Conservation (phyloP, 2,888 invertebrate species). For the Clunio marinus region DNA sequence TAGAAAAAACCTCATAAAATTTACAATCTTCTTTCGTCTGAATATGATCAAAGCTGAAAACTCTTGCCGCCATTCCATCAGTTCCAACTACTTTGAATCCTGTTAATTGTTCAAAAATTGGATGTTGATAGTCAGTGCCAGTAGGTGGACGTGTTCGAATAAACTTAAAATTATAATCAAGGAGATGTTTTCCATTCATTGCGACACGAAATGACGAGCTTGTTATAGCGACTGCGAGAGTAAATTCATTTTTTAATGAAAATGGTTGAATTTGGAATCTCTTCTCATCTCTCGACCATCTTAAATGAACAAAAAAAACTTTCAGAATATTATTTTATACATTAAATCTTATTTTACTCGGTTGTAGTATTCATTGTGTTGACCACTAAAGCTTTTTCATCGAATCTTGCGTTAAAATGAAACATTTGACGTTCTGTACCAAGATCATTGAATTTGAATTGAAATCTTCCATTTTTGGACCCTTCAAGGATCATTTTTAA, state of each 20-base stretch:
- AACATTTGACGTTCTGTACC: constrained; percentile 1
- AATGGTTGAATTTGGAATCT: background rate
- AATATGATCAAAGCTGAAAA: background rate
- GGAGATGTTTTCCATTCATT: constrained; percentile 12
- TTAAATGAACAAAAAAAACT: background rate
- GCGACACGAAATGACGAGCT: background rate
- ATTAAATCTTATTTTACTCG: constrained; percentile 4
- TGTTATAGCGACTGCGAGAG: background rate
- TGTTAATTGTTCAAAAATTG: constrained; percentile 12
- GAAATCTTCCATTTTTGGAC: no score
- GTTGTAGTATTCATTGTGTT: constrained; percentile 18
- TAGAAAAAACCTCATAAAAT: constrained; percentile 11
- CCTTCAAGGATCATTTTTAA: background rate
- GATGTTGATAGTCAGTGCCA: background rate
- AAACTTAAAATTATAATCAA: background rate
- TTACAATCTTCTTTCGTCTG: background rate
- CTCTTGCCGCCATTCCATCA: background rate
- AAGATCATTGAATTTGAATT: constrained; percentile 22
- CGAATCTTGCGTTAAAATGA: constrained; percentile 21
- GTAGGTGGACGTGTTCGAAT: background rate
- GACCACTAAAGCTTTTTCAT: background rate
- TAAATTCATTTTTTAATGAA: background rate
- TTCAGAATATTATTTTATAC: no score
- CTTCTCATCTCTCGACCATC: constrained; percentile 18
- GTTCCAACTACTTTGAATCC: constrained; percentile 18